Conservation (phyloP, 2,113 vertebrate genomes). For the Mus spicilegus region DNA sequence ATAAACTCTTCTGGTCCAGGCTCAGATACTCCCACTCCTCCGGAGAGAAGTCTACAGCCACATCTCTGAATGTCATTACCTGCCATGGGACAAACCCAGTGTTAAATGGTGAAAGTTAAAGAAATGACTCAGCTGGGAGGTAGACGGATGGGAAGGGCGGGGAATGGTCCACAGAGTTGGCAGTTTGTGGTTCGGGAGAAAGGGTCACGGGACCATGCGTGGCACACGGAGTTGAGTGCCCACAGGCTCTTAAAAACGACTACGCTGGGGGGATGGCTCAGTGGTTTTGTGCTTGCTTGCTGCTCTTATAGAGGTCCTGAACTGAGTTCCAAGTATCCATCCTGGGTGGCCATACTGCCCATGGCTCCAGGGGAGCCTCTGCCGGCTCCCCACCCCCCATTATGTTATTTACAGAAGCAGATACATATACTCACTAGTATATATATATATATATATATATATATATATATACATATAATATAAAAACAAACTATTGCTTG, state of each 20-base stretch:
- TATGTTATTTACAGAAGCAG: neutral
- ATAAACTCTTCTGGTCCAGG: neutral
- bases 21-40: constrained; percentile 55
- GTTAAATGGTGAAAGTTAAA: neutral
- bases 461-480: no score
- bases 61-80: constrained; percentile 39
- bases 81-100: neutral
- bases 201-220: neutral
- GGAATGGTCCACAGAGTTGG: neutral
- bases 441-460: no score
- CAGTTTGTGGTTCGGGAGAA: neutral
- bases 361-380: neutral
- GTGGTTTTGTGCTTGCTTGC: neutral
- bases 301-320: neutral
- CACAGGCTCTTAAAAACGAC: neutral
- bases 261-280: neutral
- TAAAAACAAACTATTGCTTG: neutral
- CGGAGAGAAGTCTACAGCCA: constrained; percentile 28
- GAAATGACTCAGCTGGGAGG: neutral
- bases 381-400: no score
- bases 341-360: neutral
- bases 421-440: neutral
- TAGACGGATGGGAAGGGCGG: neutral
- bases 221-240: neutral
- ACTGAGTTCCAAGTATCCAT: neutral